These are phyloP conservation scores for Ditylenchus weischeri DNA, from an alignment of 2,888 invertebrate genomes.

Conservation along the genomic window DNA sequence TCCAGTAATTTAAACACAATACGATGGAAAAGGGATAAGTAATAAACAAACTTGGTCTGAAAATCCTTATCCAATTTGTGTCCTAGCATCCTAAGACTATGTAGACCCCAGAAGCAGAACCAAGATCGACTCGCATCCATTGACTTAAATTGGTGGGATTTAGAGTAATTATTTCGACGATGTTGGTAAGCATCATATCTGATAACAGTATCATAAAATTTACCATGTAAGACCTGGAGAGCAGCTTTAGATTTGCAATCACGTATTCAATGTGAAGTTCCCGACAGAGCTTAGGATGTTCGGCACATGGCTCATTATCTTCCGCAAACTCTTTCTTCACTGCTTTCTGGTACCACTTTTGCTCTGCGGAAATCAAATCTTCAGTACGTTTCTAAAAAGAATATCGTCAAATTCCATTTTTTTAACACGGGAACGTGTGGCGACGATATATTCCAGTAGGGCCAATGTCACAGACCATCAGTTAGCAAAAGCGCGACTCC, in stretches of 20 bases:
- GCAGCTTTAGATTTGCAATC: constrained; percentile 9
- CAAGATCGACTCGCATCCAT: constrained; percentile 93
- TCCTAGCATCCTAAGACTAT: constrained; percentile 77
- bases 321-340: constrained; percentile 3
- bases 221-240: constrained; percentile 22
- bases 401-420: neutral
- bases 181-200: neutral
- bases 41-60: constrained; percentile 22
- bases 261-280: constrained; percentile 27
- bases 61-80: constrained; percentile 54
- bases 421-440: no score
- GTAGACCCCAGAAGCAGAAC: constrained; percentile 94
- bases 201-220: neutral
- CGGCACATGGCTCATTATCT: neutral
- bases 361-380: constrained; percentile 4
- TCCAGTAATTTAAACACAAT: neutral
- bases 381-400: constrained; percentile 29
- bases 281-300: constrained; percentile 11
- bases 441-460: no score
- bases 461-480: no score
- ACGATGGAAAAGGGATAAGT: constrained; percentile 4
- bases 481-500: no score
- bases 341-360: neutral
- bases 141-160: constrained; percentile 60
- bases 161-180: neutral